These are phyloP conservation scores for Zeugodacus cucurbitae DNA, from an alignment of 1,140 invertebrate genomes.

Conservation along the genomic window DNA sequence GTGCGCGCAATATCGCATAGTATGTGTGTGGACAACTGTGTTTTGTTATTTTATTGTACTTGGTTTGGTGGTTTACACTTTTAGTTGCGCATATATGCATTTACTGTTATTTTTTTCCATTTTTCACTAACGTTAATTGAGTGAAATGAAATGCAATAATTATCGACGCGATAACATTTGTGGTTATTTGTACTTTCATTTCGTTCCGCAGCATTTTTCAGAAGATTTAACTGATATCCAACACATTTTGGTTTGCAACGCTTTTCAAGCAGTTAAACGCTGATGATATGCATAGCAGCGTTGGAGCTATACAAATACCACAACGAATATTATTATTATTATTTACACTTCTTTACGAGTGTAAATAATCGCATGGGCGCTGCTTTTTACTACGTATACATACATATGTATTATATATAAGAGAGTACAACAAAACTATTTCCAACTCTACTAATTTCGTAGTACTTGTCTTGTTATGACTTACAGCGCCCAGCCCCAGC, in stretches of 20 bases:
- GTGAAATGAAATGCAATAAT: slow-evolving; percentile 28
- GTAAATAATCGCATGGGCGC: background rate
- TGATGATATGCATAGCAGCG: no score
- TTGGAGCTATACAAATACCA: no score
- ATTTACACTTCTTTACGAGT: background rate
- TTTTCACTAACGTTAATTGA: slow-evolving; percentile 15
- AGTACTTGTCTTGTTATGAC: background rate
- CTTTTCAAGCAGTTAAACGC: background rate
- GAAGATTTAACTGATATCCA: background rate
- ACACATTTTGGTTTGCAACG: background rate
- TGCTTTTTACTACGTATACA: background rate
- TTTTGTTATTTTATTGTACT: background rate
- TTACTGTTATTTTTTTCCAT: background rate
- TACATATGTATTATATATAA: background rate
- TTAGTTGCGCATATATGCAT: background rate
- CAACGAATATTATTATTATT: background rate
- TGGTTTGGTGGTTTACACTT: background rate
- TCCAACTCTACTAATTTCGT: background rate
- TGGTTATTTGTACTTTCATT: slow-evolving; percentile 13
- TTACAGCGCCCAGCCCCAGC: background rate
- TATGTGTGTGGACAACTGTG: background rate
- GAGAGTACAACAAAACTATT: background rate
- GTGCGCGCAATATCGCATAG: background rate
- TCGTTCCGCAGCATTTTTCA: background rate
- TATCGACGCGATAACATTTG: background rate